Base-by-base conservation (phyloP, 2,797 vertebrate genomes). In the Takifugu rubripes region DNA sequence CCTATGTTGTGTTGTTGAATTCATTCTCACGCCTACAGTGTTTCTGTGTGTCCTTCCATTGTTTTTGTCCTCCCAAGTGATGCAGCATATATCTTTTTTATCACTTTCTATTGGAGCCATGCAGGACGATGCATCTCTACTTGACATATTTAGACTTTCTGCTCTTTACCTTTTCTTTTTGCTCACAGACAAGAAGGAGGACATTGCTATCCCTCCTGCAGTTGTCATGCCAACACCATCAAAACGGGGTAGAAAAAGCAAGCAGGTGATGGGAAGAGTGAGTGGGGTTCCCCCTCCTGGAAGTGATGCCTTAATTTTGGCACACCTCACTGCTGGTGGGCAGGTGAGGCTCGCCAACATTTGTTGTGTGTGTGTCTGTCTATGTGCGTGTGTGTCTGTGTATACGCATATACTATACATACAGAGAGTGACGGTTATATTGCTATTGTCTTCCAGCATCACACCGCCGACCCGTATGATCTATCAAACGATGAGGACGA, bases 401-500 rank as follows among this genome's bases (percentile, higher is more conserved):
- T 11, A 3, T 33, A 9, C 33, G 10, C 11, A 7, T 3, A 4
- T 40, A 14, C 36, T 40, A 5, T 40, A 40, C 21, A 40, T 40
- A 10, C 31, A 40, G 36, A 40, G 10, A 14, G 36, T 40, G 11
- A 40, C 36, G 3, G 11, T 36, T 6, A 21, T 24, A 27, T 3
- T 52, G 29, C 26, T 15, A 3, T 36, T 54, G 16, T 26, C 2
- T 27, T 25, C 15, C 61, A 92, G 91, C 91, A 92, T 58, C 90
- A 91, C 58, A 10, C 64, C 4, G 90, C 79, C 0, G 95, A 98
- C 78, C 96, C 95, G 1, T 98, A 98, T 46, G 95, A 98, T 79
- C 88, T 98, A 55, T 94, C 96, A 43, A 96, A 97, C 2, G 95
- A 98, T 65, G 95, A 98, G 68, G 96, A 97, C 56, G 95, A 98